phyloP scores from a whole-genome alignment of 2,888 invertebrate genomes.

The Aelia acuminata region DNA sequence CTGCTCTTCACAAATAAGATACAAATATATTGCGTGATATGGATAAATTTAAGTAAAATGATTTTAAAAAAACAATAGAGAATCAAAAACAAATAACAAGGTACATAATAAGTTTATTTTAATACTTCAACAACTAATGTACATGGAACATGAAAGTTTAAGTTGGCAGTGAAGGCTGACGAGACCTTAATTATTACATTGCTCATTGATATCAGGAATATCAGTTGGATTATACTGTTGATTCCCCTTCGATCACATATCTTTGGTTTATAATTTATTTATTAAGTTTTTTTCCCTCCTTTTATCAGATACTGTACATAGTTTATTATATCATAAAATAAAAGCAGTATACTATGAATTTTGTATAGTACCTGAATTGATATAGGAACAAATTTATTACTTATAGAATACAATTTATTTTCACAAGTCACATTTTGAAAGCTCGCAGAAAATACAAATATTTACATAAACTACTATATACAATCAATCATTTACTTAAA shows the following conservation, averaged over 20 bases:
- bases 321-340: constrained; percentile 10
- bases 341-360: background rate
- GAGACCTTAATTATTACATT: constrained; percentile 30
- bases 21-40: too few relatives aligned
- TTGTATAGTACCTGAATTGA: constrained; percentile 26
- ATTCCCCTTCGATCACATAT: background rate
- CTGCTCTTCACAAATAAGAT: too few relatives aligned
- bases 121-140: constrained; percentile 35
- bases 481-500: background rate
- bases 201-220: background rate
- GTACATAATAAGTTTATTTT: constrained; percentile 43
- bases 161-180: constrained; percentile 51
- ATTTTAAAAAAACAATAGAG: too few relatives aligned
- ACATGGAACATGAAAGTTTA: constrained; percentile 38
- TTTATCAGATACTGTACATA: background rate
- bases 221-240: background rate
- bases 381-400: constrained; percentile 45
- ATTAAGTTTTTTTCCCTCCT: background rate
- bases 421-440: constrained; percentile 44
- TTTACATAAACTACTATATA: constrained; percentile 21
- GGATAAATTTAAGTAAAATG: too few relatives aligned
- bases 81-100: constrained; percentile 31
- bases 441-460: constrained; percentile 31
- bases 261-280: constrained; percentile 30
- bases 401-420: constrained; percentile 33